Percentiles rank a stretch among this genome's conserved stretches.
phyloP scores from a whole-genome alignment of 1,140 invertebrate genomes.

The Drosophila dunni region DNA sequence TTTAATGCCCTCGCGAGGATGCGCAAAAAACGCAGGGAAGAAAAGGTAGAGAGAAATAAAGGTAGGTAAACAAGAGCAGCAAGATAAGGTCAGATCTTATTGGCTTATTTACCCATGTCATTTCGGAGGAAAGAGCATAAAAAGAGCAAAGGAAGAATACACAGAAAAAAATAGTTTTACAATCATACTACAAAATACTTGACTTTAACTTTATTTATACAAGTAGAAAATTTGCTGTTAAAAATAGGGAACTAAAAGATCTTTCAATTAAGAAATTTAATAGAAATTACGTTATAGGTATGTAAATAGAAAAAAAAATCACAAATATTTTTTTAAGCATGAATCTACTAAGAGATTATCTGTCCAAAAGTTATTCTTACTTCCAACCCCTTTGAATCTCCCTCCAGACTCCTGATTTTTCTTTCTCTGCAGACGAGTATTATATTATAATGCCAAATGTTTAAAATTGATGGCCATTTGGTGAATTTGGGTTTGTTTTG shows the following conservation, averaged over 20 bases:
- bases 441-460: constrained; percentile 22
- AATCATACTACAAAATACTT: no score
- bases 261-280: no score
- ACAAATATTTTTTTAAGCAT: no score
- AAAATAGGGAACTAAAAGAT: no score
- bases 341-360: no score
- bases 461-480: constrained; percentile 39
- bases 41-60: constrained; percentile 8
- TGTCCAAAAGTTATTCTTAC: no score
- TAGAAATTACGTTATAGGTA: no score
- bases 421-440: not conserved
- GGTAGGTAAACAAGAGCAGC: constrained; percentile 21
- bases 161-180: constrained; percentile 11
- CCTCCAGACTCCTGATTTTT: not conserved
- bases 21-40: not conserved
- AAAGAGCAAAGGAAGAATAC: constrained; percentile 8
- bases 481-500: not conserved
- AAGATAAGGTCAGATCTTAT: constrained; percentile 37
- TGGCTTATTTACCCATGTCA: constrained; percentile 70
- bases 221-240: no score
- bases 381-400: no score
- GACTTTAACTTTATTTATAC: no score
- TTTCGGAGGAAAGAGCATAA: constrained; percentile 6
- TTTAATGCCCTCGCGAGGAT: constrained; percentile 51
- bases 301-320: no score